A percentile compares a stretch with the other conserved stretches of the same genome.
These are phyloP conservation scores for Origma solitaria DNA, from an alignment of 2,113 vertebrate genomes.

Conservation along the genomic window DNA sequence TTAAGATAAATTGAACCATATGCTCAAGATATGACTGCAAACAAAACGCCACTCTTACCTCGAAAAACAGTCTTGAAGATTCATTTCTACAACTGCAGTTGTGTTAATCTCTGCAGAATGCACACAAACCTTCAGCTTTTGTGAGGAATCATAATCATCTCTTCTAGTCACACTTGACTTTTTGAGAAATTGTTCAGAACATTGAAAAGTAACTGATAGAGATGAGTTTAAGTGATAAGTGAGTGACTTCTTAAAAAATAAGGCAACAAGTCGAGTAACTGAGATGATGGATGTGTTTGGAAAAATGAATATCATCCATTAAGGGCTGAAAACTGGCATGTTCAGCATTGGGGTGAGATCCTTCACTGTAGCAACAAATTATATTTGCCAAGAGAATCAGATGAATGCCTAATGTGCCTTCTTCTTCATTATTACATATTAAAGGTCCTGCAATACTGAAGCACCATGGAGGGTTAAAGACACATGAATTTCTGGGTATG, in stretches of 20 bases:
- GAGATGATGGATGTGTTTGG: background rate
- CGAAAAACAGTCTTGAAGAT: background rate
- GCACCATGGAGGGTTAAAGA: background rate
- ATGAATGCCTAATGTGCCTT: background rate
- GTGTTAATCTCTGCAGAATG: background rate
- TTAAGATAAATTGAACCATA: conserved; percentile 3
- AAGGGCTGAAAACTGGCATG: background rate
- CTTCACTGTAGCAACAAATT: background rate
- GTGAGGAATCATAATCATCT: background rate
- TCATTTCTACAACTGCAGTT: background rate
- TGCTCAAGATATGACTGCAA: background rate
- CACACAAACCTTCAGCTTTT: background rate
- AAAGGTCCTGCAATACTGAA: background rate
- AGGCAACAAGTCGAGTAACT: background rate
- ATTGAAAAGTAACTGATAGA: background rate
- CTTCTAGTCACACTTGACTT: background rate
- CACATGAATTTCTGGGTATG: background rate
- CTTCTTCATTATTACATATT: background rate
- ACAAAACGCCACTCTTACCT: background rate
- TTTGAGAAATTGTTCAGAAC: background rate
- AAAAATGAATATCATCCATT: background rate
- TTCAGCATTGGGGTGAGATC: background rate
- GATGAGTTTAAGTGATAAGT: background rate
- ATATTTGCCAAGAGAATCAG: background rate
- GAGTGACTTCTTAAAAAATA: background rate